Evolutionary conservation across 2,888 invertebrate genomes (phyloP).

Genomic region (Pollenia labialis): DNA sequence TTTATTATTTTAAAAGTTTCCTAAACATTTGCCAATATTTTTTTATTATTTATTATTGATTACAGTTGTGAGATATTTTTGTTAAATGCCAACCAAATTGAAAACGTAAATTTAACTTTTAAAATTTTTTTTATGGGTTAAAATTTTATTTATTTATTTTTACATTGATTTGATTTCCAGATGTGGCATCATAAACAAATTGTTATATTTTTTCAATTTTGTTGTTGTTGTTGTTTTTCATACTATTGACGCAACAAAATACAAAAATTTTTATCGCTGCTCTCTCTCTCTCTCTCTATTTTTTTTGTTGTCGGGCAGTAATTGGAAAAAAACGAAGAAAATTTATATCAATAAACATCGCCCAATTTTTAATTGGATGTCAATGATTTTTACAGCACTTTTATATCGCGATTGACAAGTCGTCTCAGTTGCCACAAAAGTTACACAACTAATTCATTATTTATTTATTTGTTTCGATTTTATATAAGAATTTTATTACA

Average conservation of each 20-base stretch:
- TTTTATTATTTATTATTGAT: slow-evolving; percentile 4
- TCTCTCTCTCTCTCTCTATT: background rate
- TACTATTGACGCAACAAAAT: slow-evolving; percentile 46
- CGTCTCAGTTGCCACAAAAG: slow-evolving; percentile 17
- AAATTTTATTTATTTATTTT: slow-evolving; percentile 53
- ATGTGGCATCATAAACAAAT: slow-evolving; percentile 60
- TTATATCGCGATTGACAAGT: slow-evolving; percentile 36
- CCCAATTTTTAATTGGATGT: slow-evolving; percentile 56
- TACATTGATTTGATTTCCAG: slow-evolving; percentile 50
- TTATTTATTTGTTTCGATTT: slow-evolving; percentile 9
- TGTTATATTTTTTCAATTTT: slow-evolving; percentile 7
- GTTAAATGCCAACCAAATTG: slow-evolving; percentile 32
- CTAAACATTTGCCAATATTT: background rate
- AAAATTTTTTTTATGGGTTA: slow-evolving; percentile 22
- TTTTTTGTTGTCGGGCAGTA: background rate
- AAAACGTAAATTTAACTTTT: slow-evolving; percentile 32
- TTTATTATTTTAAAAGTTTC: slow-evolving; percentile 10
- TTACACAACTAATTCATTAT: slow-evolving; percentile 3
- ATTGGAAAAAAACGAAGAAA: background rate
- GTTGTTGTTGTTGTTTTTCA: background rate
- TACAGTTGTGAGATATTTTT: slow-evolving; percentile 6
- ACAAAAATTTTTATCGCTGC: slow-evolving; percentile 18
- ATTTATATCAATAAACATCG: slow-evolving; percentile 45
- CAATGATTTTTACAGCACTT: slow-evolving; percentile 50
- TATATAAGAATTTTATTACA: slow-evolving; percentile 48